phyloP scores from a whole-genome alignment of 2,888 invertebrate genomes.

The Stenolophus ochropezus region DNA sequence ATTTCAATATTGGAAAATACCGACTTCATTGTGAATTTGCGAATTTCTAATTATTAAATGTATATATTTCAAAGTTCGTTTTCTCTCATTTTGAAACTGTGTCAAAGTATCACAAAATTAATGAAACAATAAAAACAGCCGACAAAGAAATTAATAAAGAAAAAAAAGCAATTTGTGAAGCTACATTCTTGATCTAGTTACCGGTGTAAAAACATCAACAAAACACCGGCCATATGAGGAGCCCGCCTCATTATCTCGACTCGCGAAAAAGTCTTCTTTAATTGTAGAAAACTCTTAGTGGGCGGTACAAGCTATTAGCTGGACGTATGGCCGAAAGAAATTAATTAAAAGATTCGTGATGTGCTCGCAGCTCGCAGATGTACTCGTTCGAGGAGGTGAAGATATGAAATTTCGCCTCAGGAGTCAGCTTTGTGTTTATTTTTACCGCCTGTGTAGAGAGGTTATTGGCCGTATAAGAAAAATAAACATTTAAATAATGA shows the following conservation, averaged over 20 bases:
- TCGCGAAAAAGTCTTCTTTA: background rate
- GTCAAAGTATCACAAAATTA: background rate
- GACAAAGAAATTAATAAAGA: background rate
- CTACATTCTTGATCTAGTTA: conserved; percentile 7
- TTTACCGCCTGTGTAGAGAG: background rate
- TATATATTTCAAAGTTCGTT: background rate
- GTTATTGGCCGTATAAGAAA: conserved; percentile 1
- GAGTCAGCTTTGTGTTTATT: background rate
- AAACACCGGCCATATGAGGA: background rate
- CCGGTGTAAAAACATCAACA: background rate
- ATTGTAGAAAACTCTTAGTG: background rate
- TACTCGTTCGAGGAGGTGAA: background rate
- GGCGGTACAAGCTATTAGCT: background rate
- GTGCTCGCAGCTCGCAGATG: too few species aligned
- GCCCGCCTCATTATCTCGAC: background rate
- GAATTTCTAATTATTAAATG: too few species aligned
- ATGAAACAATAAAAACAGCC: background rate
- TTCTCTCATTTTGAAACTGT: background rate
- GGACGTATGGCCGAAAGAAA: background rate
- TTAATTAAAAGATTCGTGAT: background rate
- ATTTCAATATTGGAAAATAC: too few species aligned
- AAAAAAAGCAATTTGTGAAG: background rate
- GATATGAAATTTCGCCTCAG: background rate
- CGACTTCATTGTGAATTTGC: too few species aligned
- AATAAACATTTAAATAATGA: background rate